Conservation (phyloP, 2,113 vertebrate genomes). For the Balaenoptera acutorostrata region DNA sequence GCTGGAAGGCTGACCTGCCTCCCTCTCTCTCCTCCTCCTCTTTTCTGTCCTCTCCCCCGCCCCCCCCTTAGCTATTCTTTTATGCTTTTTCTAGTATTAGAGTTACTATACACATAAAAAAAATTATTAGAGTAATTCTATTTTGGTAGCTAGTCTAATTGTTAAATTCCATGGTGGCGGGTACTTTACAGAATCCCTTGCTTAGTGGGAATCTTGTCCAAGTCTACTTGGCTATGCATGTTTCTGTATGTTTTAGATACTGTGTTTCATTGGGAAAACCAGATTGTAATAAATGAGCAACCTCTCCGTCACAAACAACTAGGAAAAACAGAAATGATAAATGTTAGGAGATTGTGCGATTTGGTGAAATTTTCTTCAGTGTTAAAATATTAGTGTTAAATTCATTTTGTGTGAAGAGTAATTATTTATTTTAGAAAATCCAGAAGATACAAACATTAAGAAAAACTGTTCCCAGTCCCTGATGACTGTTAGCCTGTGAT, state of each 20-base stretch:
- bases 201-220: background rate
- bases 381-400: background rate
- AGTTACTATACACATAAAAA: background rate
- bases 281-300: background rate
- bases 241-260: background rate
- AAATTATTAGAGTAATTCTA: background rate
- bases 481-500: background rate
- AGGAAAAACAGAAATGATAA: background rate
- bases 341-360: background rate
- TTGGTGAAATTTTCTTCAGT: background rate
- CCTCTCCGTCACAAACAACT: background rate
- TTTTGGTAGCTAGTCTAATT: background rate
- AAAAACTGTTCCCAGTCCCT: background rate
- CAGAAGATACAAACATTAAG: background rate
- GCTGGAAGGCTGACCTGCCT: background rate
- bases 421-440: background rate
- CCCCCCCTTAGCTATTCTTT: background rate
- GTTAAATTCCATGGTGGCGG: background rate
- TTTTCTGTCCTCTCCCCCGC: no score
- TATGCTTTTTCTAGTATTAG: background rate
- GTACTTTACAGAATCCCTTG: background rate
- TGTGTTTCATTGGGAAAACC: background rate
- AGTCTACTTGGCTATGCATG: background rate
- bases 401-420: background rate
- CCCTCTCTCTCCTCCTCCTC: no score